phyloP scores from a whole-genome alignment of 2,888 invertebrate species.

The Myathropa florea region DNA sequence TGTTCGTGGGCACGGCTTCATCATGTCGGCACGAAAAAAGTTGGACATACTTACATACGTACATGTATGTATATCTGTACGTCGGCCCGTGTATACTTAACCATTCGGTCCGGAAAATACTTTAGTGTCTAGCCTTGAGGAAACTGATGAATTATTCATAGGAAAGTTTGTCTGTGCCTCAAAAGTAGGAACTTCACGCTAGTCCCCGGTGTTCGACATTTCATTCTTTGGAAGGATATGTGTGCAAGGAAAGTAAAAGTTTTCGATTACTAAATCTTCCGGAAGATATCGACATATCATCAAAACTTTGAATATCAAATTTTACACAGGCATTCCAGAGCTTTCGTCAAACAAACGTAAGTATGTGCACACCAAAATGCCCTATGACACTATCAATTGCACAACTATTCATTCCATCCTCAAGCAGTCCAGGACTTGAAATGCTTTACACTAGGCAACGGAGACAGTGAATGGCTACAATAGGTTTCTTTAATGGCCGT shows the following conservation, averaged over 20 bases:
- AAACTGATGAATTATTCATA: background rate
- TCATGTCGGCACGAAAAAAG: background rate
- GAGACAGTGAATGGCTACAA: too few species aligned
- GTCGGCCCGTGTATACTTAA: background rate
- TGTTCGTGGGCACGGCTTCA: constrained; percentile 6
- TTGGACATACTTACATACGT: background rate
- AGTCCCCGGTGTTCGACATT: background rate
- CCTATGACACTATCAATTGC: background rate
- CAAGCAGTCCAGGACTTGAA: background rate
- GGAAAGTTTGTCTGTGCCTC: background rate
- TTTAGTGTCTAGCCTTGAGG: background rate
- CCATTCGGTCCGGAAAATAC: background rate
- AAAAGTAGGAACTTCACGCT: background rate
- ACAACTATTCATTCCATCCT: background rate
- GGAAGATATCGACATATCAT: background rate
- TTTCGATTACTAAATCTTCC: background rate
- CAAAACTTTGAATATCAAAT: background rate
- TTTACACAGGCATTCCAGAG: background rate
- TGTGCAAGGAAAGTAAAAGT: background rate
- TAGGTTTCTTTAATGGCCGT: too few species aligned
- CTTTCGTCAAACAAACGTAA: background rate
- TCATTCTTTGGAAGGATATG: background rate
- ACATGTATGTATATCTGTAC: background rate
- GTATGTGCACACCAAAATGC: background rate
- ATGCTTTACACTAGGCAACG: too few species aligned